These are phyloP conservation scores for Saccopteryx leptura DNA, from an alignment of 2,113 vertebrate genomes.

Conservation along the genomic window DNA sequence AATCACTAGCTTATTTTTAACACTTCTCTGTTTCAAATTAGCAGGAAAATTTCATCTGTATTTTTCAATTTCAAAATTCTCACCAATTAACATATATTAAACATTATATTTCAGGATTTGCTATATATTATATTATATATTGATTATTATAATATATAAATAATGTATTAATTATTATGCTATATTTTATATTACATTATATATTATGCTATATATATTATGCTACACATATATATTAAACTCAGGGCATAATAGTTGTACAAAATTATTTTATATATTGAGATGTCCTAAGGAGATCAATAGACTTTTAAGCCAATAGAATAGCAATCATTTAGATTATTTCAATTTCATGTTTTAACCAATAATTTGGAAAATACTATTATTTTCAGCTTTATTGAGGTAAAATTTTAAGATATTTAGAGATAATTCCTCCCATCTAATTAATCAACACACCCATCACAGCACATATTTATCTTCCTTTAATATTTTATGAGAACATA, in stretches of 20 bases:
- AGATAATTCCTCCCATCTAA: too few species aligned
- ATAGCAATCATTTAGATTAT: background rate
- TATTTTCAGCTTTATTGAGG: background rate
- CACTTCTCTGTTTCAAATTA: constrained; percentile 24
- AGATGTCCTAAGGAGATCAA: background rate
- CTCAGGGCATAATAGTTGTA: background rate
- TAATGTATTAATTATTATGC: too few species aligned
- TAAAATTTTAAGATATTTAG: too few species aligned
- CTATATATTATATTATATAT: background rate
- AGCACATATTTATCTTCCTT: too few species aligned
- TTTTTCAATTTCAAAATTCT: background rate
- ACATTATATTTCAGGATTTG: background rate
- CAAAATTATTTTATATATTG: background rate
- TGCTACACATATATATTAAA: background rate
- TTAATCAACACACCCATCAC: too few species aligned
- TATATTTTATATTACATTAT: too few species aligned
- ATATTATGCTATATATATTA: too few species aligned
- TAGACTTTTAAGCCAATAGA: background rate
- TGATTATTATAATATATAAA: too few species aligned
- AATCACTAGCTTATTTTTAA: background rate
- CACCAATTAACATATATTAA: background rate
- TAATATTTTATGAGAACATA: too few species aligned
- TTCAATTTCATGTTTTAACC: background rate
- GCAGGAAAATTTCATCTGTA: background rate
- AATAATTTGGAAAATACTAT: background rate